phyloP scores from a whole-genome alignment of 2,113 vertebrate species.

The Aleadryas rufinucha region DNA sequence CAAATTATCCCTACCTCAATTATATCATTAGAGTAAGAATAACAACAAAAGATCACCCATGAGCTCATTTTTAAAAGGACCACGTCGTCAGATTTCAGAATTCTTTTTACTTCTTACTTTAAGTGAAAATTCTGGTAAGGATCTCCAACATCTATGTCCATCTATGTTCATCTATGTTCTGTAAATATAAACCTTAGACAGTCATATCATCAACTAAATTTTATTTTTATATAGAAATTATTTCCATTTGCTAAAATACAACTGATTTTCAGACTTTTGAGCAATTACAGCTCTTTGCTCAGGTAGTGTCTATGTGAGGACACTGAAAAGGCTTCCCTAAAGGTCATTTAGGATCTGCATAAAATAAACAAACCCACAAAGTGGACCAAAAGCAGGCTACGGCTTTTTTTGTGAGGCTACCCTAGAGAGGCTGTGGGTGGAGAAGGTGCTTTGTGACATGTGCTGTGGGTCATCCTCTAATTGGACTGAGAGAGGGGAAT shows the following conservation, averaged over 20 bases:
- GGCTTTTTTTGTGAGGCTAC: not conserved
- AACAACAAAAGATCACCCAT: slow-evolving; percentile 1
- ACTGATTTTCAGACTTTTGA: not conserved
- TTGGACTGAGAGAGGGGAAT: not conserved
- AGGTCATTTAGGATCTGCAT: not conserved
- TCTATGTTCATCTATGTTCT: too few relatives aligned
- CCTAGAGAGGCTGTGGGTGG: not conserved
- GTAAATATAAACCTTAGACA: not conserved
- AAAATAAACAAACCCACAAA: not conserved
- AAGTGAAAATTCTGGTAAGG: not conserved
- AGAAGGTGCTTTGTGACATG: not conserved
- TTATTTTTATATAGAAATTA: not conserved
- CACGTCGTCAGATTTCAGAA: not conserved
- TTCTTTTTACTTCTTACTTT: not conserved
- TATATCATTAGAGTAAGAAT: not conserved
- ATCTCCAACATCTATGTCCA: not conserved
- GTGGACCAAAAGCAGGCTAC: not conserved
- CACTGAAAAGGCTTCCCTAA: not conserved
- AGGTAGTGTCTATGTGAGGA: not conserved
- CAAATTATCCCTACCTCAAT: not conserved
- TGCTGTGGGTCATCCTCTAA: not conserved
- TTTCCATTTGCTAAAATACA: not conserved
- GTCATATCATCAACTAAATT: not conserved
- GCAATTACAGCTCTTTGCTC: not conserved
- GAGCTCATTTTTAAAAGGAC: not conserved